Percentiles rank a stretch among this genome's conserved stretches.
Evolutionary conservation across 1,140 invertebrate genomes (phyloP).

Genomic region (Globodera ellingtonae): DNA sequence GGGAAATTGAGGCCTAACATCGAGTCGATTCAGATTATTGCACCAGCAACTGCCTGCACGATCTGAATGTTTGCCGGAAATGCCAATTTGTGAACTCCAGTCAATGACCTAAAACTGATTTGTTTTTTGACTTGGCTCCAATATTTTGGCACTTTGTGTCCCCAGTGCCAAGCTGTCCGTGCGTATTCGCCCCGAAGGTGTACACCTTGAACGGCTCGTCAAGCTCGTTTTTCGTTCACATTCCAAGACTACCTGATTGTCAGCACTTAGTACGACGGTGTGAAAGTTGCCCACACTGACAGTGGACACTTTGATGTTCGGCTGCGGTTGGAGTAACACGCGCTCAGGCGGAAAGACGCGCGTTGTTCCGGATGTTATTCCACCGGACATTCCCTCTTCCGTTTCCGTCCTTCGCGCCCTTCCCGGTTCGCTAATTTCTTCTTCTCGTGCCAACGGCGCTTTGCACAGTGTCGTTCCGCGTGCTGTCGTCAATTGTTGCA

Average conservation of each 20-base stretch:
- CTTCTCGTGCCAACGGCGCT: slow-evolving; percentile 4
- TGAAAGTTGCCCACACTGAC: slow-evolving; percentile 62
- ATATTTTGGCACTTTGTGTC: slow-evolving; percentile 70
- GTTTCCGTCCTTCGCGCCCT: not conserved
- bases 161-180: slow-evolving; percentile 87
- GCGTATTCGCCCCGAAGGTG: slow-evolving; percentile 82
- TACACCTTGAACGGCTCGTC: slow-evolving; percentile 75
- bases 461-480: slow-evolving; percentile 14
- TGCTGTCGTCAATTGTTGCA: slow-evolving; percentile 24
- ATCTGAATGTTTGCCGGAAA: slow-evolving; percentile 71
- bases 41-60: slow-evolving; percentile 75
- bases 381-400: not conserved
- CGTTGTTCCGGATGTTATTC: slow-evolving; percentile 22
- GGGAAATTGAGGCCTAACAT: not conserved
- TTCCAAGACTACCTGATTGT: slow-evolving; percentile 34
- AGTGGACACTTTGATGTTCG: slow-evolving; percentile 53
- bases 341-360: slow-evolving; percentile 36
- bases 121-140: no score
- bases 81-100: slow-evolving; percentile 68
- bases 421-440: not conserved
- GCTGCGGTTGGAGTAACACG: slow-evolving; percentile 38
- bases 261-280: slow-evolving; percentile 50
- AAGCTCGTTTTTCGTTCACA: not conserved
- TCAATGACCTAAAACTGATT: slow-evolving; percentile 33
- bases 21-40: not conserved